These are phyloP conservation scores for Arctopsyche grandis DNA, from an alignment of 1,140 invertebrate genomes.

Conservation along the genomic window DNA sequence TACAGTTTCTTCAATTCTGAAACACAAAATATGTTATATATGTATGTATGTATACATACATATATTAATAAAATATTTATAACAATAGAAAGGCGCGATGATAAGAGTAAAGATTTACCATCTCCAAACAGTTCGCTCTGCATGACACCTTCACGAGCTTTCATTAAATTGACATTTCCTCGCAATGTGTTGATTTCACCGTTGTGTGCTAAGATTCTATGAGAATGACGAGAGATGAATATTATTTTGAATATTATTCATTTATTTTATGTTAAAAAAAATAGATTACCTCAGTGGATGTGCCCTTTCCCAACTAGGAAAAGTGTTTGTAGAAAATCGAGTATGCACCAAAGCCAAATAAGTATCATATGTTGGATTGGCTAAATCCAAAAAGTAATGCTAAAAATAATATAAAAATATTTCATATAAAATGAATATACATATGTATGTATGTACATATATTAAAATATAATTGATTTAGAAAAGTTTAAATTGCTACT, in stretches of 20 bases:
- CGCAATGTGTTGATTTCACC: constrained; percentile 99
- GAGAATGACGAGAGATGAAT: too few species aligned
- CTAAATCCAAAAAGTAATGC: constrained; percentile 73
- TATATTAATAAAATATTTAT: too few species aligned
- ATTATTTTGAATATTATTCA: constrained; percentile 51
- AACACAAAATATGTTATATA: constrained; percentile 56
- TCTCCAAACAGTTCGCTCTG: constrained; percentile 82
- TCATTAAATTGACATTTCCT: constrained; percentile 99
- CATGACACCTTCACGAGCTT: constrained; percentile 98
- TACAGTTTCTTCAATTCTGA: constrained; percentile 87
- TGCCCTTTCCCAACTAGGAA: constrained; percentile 98
- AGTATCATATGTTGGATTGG: constrained; percentile 87
- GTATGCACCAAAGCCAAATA: constrained; percentile 97
- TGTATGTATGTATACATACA: too few species aligned
- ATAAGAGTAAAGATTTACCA: constrained; percentile 56
- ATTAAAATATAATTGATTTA: constrained; percentile 27
- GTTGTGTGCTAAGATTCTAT: constrained; percentile 95
- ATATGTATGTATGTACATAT: too few species aligned
- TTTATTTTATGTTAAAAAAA: too few species aligned
- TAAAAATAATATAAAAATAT: constrained; percentile 49
- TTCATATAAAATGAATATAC: neutral
- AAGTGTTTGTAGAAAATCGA: constrained; percentile 97
- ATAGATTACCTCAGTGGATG: constrained; percentile 91
- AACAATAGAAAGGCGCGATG: constrained; percentile 17
- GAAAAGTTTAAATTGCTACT: constrained; percentile 49